phyloP scores from a whole-genome alignment of 2,113 vertebrate genomes.

The Prionailurus viverrinus region DNA sequence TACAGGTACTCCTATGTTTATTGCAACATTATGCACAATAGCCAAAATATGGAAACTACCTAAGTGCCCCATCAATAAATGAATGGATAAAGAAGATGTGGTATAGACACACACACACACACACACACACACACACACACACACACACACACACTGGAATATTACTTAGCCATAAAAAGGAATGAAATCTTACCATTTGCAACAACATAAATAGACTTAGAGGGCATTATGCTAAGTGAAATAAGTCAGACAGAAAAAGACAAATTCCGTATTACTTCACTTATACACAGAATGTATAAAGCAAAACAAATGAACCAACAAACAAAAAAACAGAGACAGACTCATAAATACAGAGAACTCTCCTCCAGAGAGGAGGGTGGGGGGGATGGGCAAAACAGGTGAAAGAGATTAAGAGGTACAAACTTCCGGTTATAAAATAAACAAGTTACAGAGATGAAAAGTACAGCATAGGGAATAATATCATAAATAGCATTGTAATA shows the following conservation, averaged over 20 bases:
- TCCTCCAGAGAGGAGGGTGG: background rate
- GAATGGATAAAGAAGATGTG: background rate
- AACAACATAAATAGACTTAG: background rate
- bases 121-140: background rate
- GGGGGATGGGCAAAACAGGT: background rate
- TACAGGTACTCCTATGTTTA: background rate
- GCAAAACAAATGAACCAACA: background rate
- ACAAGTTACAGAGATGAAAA: background rate
- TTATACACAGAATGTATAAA: background rate
- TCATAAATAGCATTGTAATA: background rate
- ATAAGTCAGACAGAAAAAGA: background rate
- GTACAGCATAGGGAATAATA: background rate
- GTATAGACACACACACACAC: background rate
- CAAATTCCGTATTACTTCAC: background rate
- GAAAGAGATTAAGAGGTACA: background rate
- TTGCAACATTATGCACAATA: background rate
- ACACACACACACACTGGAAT: background rate
- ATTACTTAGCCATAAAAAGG: background rate
- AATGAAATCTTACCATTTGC: background rate
- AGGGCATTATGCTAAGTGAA: background rate
- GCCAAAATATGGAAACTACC: background rate
- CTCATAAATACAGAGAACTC: background rate
- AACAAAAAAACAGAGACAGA: background rate
- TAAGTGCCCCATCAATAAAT: background rate
- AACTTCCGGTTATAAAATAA: background rate